These are phyloP conservation scores for Amyelois transitella DNA, from an alignment of 1,140 invertebrate genomes.

Conservation along the genomic window DNA sequence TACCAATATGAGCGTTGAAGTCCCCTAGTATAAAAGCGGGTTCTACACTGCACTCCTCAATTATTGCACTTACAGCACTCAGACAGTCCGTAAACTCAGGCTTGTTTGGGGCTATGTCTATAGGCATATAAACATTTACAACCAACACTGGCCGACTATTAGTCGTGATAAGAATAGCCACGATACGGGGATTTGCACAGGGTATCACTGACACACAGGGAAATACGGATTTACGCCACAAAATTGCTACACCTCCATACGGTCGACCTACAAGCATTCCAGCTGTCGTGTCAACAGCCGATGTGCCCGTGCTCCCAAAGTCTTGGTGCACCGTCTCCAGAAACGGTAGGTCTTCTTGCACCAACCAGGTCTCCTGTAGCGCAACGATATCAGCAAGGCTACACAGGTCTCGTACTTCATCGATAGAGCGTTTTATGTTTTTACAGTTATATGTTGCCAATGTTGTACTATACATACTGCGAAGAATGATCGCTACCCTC, in stretches of 20 bases:
- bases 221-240: slow-evolving; percentile 3
- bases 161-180: neutral
- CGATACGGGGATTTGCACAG: neutral
- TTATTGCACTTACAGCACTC: neutral
- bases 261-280: slow-evolving; percentile 2
- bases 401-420: slow-evolving; percentile 1
- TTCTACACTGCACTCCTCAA: neutral
- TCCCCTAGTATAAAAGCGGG: slow-evolving; percentile 4
- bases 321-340: neutral
- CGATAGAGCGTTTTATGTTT: neutral
- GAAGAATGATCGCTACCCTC: too few species aligned
- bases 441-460: slow-evolving; percentile 1
- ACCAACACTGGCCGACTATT: neutral
- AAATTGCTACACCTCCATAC: slow-evolving; percentile 3
- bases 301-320: slow-evolving; percentile 3
- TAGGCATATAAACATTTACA: slow-evolving; percentile 1
- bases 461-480: neutral
- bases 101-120: neutral
- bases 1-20: slow-evolving; percentile 5
- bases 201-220: neutral
- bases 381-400: neutral
- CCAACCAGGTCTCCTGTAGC: slow-evolving; percentile 9
- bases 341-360: neutral
- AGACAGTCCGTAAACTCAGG: neutral
- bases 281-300: slow-evolving; percentile 3